Conservation (phyloP, 2,797 vertebrate genomes). For the Psittacula derbiana region DNA sequence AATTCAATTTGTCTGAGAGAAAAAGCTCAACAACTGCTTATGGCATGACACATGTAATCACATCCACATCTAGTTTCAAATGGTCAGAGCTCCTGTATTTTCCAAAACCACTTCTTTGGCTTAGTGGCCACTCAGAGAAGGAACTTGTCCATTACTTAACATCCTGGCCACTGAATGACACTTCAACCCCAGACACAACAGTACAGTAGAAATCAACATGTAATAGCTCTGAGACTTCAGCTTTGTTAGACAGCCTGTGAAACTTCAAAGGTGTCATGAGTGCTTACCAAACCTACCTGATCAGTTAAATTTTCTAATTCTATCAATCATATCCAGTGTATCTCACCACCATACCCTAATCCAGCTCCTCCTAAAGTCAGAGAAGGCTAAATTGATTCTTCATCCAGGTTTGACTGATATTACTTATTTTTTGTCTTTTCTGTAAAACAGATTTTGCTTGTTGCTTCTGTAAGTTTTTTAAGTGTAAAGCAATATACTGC, state of each 20-base stretch:
- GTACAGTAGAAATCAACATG: neutral
- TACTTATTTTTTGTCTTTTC: neutral
- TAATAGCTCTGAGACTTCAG: neutral
- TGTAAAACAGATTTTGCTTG: neutral
- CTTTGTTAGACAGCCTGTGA: neutral
- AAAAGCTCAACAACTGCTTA: neutral
- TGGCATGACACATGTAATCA: neutral
- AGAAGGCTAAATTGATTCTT: neutral
- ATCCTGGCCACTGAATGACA: neutral
- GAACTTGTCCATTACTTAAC: neutral
- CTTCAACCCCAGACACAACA: neutral
- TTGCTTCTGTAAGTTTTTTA: neutral
- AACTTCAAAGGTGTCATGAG: neutral
- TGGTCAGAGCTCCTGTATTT: neutral
- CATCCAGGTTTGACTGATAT: neutral
- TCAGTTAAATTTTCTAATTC: neutral
- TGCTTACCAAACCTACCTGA: neutral
- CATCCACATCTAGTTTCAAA: neutral
- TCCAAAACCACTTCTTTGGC: neutral
- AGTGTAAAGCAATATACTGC: neutral
- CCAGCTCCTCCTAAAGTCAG: neutral
- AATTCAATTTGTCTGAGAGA: neutral
- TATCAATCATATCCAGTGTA: neutral
- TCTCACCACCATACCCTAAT: neutral
- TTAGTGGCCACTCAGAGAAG: neutral